Percentiles rank a stretch among this genome's conserved stretches.
Conservation (phyloP, 2,888 invertebrate genomes). For the Xanthostigma xanthostigma region DNA sequence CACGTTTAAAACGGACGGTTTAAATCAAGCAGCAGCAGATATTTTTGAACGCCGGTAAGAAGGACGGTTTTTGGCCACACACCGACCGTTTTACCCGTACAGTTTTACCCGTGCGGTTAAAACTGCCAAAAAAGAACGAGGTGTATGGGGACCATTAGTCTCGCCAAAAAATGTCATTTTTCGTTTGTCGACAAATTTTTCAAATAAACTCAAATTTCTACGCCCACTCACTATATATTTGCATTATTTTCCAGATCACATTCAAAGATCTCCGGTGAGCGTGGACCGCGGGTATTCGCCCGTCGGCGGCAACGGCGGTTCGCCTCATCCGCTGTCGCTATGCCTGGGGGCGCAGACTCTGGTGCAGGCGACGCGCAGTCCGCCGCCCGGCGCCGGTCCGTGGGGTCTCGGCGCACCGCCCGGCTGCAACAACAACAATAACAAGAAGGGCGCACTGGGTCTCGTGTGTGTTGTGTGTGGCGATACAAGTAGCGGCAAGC, state of each 20-base stretch:
- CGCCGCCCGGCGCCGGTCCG: slow-evolving; percentile 35
- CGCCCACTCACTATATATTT: too few species aligned
- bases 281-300: slow-evolving; percentile 25
- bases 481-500: slow-evolving; percentile 93
- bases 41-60: too few species aligned
- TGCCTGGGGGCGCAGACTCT: slow-evolving; percentile 43
- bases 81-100: too few species aligned
- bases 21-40: too few species aligned
- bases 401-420: slow-evolving; percentile 25
- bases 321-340: slow-evolving; percentile 35
- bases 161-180: neutral
- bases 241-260: slow-evolving; percentile 9
- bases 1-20: too few species aligned
- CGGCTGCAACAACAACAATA: neutral
- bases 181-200: neutral
- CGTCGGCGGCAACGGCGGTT: slow-evolving; percentile 27
- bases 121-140: too few species aligned
- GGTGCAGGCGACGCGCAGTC: slow-evolving; percentile 46
- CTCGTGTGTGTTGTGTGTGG: slow-evolving; percentile 93
- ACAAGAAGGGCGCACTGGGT: slow-evolving; percentile 36
- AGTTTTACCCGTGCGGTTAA: too few species aligned
- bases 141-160: too few species aligned
- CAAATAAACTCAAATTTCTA: too few species aligned
- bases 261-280: slow-evolving; percentile 25
- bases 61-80: too few species aligned